Evolutionary conservation across 1,140 invertebrate species (phyloP).

Genomic region (Tetragonula clypearis): DNA sequence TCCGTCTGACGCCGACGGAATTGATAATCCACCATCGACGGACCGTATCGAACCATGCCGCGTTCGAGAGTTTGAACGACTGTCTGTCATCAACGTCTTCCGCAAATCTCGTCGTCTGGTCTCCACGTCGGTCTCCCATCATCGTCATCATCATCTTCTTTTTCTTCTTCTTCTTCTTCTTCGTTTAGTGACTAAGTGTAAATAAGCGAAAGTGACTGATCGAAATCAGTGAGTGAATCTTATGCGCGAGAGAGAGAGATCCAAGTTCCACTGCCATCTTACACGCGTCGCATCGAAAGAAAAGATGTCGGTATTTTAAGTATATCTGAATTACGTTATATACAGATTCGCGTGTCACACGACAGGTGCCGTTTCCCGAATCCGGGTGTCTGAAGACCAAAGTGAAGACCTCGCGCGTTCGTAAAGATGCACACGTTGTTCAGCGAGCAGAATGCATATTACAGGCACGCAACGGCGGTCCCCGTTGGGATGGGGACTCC

Average conservation of each 20-base stretch:
- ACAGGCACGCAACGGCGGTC: conserved; percentile 81
- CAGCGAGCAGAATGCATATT: conserved; percentile 91
- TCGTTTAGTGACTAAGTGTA: conserved; percentile 12
- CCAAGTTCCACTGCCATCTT: background rate
- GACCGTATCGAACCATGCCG: conserved; percentile 25
- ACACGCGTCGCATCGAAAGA: no score
- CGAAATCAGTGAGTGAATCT: conserved; percentile 26
- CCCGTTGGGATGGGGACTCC: conserved; percentile 78
- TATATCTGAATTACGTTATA: background rate
- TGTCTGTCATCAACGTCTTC: background rate
- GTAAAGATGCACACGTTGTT: conserved; percentile 92
- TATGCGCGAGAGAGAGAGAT: background rate
- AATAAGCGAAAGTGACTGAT: conserved; percentile 2
- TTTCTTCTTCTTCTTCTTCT: no score
- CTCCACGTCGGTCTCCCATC: background rate
- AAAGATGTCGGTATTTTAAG: background rate
- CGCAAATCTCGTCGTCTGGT: background rate
- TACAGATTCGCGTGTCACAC: background rate
- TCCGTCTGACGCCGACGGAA: conserved; percentile 21
- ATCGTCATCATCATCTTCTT: no score
- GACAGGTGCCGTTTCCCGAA: no score
- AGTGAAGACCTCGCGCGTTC: no score
- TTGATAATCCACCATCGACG: conserved; percentile 19
- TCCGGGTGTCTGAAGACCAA: background rate
- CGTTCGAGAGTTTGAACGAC: background rate